phyloP scores from a whole-genome alignment of 1,140 invertebrate species.

The Nephotettix cincticeps region DNA sequence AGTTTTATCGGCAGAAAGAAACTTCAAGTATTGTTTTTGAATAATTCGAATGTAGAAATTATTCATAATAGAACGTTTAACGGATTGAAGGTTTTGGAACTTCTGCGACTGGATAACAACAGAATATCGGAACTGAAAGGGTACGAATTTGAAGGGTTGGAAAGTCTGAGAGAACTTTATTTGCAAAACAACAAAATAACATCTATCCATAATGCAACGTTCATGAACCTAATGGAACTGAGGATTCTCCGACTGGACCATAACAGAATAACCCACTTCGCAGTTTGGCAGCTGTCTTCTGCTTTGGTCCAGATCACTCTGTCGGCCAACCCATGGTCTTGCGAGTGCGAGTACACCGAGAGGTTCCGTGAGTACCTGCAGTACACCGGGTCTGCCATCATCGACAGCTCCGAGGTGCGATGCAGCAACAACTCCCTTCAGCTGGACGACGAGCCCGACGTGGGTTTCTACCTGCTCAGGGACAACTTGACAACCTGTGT shows the following conservation, averaged over 20 bases:
- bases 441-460: conserved; percentile 53
- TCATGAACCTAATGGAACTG: conserved; percentile 67
- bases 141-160: conserved; percentile 76
- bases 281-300: conserved; percentile 71
- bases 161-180: conserved; percentile 61
- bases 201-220: conserved; percentile 74
- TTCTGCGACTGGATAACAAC: conserved; percentile 81
- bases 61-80: conserved; percentile 91
- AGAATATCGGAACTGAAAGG: conserved; percentile 71
- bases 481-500: conserved; percentile 42
- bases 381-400: conserved; percentile 58
- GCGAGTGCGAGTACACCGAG: conserved; percentile 81
- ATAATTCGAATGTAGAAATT: conserved; percentile 79
- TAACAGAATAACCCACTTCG: conserved; percentile 71
- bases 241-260: conserved; percentile 71
- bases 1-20: conserved; percentile 89
- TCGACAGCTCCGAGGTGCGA: conserved; percentile 60
- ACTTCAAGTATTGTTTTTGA: conserved; percentile 78
- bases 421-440: conserved; percentile 64
- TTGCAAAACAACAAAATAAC: conserved; percentile 68
- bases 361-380: conserved; percentile 77
- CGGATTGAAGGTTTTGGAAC: conserved; percentile 76
- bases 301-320: conserved; percentile 67
- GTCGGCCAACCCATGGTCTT: conserved; percentile 82
- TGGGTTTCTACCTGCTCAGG: conserved; percentile 55